Conservation (phyloP, 2,888 invertebrate genomes). For the Nomada ruficornis region DNA sequence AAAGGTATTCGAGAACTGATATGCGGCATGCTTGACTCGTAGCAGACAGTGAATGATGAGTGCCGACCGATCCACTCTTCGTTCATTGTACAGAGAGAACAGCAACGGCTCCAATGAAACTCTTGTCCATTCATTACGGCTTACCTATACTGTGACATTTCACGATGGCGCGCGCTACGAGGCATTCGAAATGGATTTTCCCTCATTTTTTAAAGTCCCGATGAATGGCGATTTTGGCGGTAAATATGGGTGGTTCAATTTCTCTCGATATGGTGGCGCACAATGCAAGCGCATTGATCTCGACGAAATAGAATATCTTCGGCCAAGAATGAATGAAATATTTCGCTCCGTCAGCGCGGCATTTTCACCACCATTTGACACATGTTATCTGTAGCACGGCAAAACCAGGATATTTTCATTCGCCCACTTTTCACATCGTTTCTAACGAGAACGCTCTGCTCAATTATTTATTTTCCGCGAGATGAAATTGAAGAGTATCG, state of each 20-base stretch:
- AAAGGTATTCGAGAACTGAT: conserved; percentile 75
- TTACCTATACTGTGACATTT: conserved; percentile 62
- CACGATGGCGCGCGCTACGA: conserved; percentile 55
- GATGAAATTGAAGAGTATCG: neutral
- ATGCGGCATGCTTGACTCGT: conserved; percentile 66
- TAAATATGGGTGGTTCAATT: conserved; percentile 44
- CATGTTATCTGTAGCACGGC: neutral
- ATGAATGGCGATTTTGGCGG: conserved; percentile 33
- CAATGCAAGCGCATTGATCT: neutral
- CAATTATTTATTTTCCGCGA: neutral
- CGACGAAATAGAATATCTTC: neutral
- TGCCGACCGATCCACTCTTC: conserved; percentile 61
- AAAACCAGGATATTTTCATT: neutral
- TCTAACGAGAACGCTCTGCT: neutral
- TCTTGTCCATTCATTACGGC: conserved; percentile 61
- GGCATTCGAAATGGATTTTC: conserved; percentile 62
- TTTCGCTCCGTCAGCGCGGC: neutral
- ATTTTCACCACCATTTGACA: neutral
- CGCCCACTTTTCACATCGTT: neutral
- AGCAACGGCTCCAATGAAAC: conserved; percentile 64
- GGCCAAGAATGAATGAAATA: conserved; percentile 4
- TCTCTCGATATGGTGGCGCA: neutral
- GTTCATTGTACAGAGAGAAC: conserved; percentile 56
- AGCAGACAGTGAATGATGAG: conserved; percentile 72
- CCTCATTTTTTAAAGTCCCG: conserved; percentile 43